phyloP scores from a whole-genome alignment of 2,113 vertebrate species.

The Capreolus pygargus region DNA sequence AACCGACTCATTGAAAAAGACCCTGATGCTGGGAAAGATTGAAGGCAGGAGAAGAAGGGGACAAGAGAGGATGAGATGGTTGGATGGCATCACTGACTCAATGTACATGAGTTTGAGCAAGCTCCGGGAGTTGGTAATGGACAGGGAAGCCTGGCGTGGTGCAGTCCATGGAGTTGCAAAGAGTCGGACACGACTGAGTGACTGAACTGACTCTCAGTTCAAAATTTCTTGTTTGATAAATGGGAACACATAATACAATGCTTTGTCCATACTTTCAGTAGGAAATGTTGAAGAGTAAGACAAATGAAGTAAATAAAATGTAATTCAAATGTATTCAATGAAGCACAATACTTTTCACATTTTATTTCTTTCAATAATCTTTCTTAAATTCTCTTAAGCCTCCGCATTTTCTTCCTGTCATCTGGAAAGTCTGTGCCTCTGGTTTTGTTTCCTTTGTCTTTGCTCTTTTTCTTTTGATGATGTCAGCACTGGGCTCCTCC shows the following conservation, averaged over 20 bases:
- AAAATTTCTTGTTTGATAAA: background rate
- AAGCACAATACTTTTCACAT: background rate
- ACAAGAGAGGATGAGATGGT: background rate
- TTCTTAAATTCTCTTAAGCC: background rate
- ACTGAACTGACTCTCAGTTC: background rate
- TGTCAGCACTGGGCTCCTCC: background rate
- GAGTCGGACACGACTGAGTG: fast-evolving
- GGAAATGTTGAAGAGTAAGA: background rate
- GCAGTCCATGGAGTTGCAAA: background rate
- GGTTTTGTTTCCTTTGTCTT: background rate
- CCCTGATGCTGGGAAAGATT: background rate
- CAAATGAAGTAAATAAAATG: background rate
- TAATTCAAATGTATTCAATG: background rate
- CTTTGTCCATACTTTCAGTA: background rate
- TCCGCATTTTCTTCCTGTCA: background rate
- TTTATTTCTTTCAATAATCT: background rate
- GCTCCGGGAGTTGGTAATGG: background rate
- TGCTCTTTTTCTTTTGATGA: background rate
- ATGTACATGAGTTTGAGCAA: background rate
- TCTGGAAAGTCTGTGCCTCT: background rate
- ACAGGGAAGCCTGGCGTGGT: background rate
- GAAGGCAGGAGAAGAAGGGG: background rate
- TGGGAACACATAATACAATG: background rate
- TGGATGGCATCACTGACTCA: background rate
- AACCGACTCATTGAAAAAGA: background rate